Percentiles rank a stretch among this genome's conserved stretches.
Evolutionary conservation across 2,888 invertebrate genomes (phyloP).

Genomic region (Bembecia ichneumoniformis): DNA sequence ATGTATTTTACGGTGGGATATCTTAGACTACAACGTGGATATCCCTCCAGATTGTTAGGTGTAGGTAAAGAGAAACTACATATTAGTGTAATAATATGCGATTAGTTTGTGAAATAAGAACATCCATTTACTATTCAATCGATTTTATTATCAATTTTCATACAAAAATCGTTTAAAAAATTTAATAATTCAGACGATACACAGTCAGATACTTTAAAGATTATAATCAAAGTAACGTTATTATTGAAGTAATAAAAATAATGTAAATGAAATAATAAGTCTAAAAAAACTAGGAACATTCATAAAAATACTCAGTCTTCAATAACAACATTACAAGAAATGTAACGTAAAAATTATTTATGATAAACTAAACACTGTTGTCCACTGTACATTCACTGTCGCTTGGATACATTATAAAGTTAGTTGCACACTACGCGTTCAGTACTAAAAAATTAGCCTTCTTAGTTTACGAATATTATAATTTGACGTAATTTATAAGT

Average conservation of each 20-base stretch:
- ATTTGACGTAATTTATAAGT: neutral
- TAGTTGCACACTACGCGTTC: neutral
- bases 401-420: neutral
- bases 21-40: no score
- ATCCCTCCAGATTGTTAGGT: no score
- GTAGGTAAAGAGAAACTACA: no score
- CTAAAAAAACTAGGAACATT: slow-evolving; percentile 73
- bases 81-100: no score
- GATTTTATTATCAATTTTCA: slow-evolving; percentile 62
- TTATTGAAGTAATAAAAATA: slow-evolving; percentile 58
- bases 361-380: slow-evolving; percentile 49
- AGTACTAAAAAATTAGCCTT: neutral
- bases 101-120: slow-evolving; percentile 28
- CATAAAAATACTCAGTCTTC: slow-evolving; percentile 66
- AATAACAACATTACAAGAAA: slow-evolving; percentile 58
- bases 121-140: slow-evolving; percentile 57
- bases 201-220: slow-evolving; percentile 69
- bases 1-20: no score
- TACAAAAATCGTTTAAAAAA: slow-evolving; percentile 72
- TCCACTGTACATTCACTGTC: slow-evolving; percentile 29
- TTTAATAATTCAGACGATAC: slow-evolving; percentile 69
- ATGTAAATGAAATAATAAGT: slow-evolving; percentile 64
- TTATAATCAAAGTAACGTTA: slow-evolving; percentile 60
- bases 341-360: slow-evolving; percentile 46
- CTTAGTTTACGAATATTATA: no score